Percentiles rank a stretch among this genome's conserved stretches.
phyloP scores from a whole-genome alignment of 2,113 vertebrate species.

The Stomatorhinus ivindoensis region DNA sequence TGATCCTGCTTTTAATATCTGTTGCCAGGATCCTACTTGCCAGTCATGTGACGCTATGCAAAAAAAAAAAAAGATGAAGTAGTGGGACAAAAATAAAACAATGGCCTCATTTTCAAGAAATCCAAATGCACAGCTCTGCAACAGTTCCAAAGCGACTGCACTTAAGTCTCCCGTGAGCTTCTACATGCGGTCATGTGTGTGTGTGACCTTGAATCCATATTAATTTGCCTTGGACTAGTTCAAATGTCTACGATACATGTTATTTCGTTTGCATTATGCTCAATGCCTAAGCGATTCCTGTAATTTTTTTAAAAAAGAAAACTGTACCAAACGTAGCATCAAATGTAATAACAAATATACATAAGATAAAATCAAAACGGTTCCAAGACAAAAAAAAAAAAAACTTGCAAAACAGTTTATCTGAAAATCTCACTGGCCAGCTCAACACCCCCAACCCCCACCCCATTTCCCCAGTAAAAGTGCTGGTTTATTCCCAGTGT shows the following conservation, averaged over 20 bases:
- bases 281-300: background rate
- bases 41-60: background rate
- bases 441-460: background rate
- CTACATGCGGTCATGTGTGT: background rate
- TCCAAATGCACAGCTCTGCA: background rate
- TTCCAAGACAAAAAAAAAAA: too few species aligned
- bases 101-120: constrained; percentile 3
- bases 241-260: background rate
- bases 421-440: too few species aligned
- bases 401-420: too few species aligned
- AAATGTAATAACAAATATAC: background rate
- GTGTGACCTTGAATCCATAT: background rate
- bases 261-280: background rate
- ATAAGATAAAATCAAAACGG: background rate
- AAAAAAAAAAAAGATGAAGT: background rate
- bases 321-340: background rate
- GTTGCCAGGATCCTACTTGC: background rate
- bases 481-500: background rate
- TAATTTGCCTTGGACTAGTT: background rate
- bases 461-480: background rate
- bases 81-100: background rate
- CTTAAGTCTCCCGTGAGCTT: background rate
- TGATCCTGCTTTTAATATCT: background rate
- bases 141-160: background rate
- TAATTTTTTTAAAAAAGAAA: background rate